Evolutionary conservation across 2,888 invertebrate species (phyloP), one percentile per base, ranked within the genome.

Genomic region (Magallana nippona): DNA sequence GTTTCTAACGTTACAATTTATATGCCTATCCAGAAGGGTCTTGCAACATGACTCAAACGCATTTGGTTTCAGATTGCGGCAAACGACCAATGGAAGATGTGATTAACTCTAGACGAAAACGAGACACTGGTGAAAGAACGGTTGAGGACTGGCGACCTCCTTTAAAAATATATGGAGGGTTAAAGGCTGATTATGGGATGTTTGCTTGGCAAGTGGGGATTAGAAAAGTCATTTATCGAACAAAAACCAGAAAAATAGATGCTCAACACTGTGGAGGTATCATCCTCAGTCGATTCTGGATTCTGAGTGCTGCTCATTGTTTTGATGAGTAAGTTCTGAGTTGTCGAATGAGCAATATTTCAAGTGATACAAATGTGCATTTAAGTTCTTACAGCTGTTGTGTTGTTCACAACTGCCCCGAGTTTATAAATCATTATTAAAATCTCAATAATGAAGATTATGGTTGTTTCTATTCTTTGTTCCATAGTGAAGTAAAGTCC

Each of bases 251-350:
- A 62, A 32, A 55, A 78, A 62, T 81, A 55, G 78, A 79, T 62
- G 22, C 44, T 27, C 92, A 92, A 82, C 90, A 88, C 87, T 93
- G 93, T 89, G 93, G 94, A 10, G 94, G 90, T 15, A 91, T 92
- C 57, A 91, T 93, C 55, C 81, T 93, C 60, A 89, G 88, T 87
- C 89, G 91, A 78, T 85, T 89, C 82, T 94, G 93, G 93, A 86
- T 94, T 10, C 88, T 94, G 56, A 92, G 91, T 83, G 94, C 94
- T 27, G 93, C 93, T 8, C 94, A 94, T 85, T 94, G 94, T 85
- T 93, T 92, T 83, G 80, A 85, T 82, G 80, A 57, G 90, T 89
- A 80, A 83, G 71, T 32, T 44, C 5, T 8, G 44, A 44, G 44
- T 44, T 44, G 44, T 8, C 44, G 44, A 44, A 8, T 44, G 44